Conservation (phyloP, 2,888 invertebrate species). For the Palloptera scutellata region DNA sequence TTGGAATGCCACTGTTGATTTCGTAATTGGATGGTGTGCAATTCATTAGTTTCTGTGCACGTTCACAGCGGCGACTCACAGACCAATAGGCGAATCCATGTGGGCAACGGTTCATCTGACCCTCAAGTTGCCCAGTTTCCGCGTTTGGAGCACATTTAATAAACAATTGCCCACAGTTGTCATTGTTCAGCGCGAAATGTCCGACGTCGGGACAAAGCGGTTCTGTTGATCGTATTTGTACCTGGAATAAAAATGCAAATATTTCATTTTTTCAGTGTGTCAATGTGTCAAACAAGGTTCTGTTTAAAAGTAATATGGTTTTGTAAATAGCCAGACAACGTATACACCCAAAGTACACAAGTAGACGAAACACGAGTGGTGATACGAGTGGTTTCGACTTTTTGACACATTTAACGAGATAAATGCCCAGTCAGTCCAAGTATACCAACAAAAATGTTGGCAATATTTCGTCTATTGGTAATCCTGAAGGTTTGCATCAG, state of each 20-base stretch:
- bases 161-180: slow-evolving; percentile 76
- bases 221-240: slow-evolving; percentile 67
- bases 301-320: not conserved
- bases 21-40: slow-evolving; percentile 64
- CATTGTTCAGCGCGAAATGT: slow-evolving; percentile 73
- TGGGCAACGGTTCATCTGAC: slow-evolving; percentile 80
- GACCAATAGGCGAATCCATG: slow-evolving; percentile 79
- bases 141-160: slow-evolving; percentile 72
- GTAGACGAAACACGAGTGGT: no score
- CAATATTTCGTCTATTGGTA: no score
- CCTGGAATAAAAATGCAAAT: slow-evolving; percentile 65
- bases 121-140: slow-evolving; percentile 68
- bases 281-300: not conserved
- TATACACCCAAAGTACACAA: no score
- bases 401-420: no score
- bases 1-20: slow-evolving; percentile 53
- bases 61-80: slow-evolving; percentile 79
- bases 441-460: no score
- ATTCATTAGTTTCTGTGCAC: slow-evolving; percentile 69
- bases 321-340: no score
- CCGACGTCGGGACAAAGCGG: slow-evolving; percentile 74
- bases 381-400: no score
- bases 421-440: no score
- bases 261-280: not conserved
- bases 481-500: no score